Conservation (phyloP, 2,888 invertebrate species). For the Drosophila anceps region DNA sequence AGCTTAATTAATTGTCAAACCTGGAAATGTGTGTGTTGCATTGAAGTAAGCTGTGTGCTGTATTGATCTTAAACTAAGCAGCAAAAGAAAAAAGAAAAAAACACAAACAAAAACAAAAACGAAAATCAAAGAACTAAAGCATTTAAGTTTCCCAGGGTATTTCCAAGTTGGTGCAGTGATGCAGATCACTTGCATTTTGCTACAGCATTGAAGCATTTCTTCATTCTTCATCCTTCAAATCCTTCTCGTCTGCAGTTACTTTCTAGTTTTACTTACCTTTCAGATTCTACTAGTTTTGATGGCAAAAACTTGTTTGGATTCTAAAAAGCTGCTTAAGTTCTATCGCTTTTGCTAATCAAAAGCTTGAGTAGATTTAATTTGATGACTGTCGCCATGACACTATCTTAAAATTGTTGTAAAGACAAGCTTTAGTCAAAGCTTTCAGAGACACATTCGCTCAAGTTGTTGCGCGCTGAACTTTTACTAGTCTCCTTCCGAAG, state of each 20-base stretch:
- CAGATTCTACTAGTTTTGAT: neutral
- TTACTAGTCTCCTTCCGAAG: too few species aligned
- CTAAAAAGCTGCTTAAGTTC: neutral
- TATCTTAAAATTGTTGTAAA: too few species aligned
- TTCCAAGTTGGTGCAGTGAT: neutral
- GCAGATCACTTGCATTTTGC: neutral
- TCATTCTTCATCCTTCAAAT: neutral
- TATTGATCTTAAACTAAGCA: neutral
- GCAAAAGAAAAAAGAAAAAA: neutral
- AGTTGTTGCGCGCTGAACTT: neutral
- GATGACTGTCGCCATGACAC: neutral
- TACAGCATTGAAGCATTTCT: too few species aligned
- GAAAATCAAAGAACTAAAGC: neutral
- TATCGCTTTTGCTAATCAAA: neutral
- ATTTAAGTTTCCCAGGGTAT: neutral
- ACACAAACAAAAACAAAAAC: too few species aligned
- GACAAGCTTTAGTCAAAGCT: neutral
- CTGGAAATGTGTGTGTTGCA: neutral
- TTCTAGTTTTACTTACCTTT: constrained; percentile 5
- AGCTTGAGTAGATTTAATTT: neutral
- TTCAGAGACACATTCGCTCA: neutral
- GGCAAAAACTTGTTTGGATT: neutral
- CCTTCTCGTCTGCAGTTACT: neutral
- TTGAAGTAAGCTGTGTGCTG: neutral
- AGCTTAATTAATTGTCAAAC: neutral